Base-by-base conservation (phyloP, 2,113 vertebrate genomes). In the Aspidoscelis tigris region DNA sequence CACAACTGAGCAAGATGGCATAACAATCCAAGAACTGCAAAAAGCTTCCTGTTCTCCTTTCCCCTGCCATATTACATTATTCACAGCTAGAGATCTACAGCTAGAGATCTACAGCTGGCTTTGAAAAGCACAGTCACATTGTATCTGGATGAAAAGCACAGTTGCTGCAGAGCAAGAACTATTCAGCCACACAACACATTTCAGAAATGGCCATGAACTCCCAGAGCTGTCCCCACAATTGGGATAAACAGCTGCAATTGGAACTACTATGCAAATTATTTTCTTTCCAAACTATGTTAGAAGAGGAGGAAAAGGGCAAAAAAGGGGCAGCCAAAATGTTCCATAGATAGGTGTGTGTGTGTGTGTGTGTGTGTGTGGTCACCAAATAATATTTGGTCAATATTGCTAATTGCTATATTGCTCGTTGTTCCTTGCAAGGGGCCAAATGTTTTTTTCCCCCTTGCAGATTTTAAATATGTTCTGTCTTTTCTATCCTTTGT, bases 291-390 rank as follows among this genome's bases (percentile, higher is more conserved):
- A 92, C 89, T 87, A 84, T 88, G 87, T 83, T 90, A 89, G 80
- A 88, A 89, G 90, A 86, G 81, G 80, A 83, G 65, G 68, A 64
- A 55, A 85, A 82, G 92, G 92, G 92, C 92, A 95, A 90, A 84
- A 53, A 93, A 87, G 93, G 94, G 92, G 68, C 94, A 95, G 93
- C 94, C 94, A 95, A 94, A 77, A 86, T 80, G 87, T 87, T 79
- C 33, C 12, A 61, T 82, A 77, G 66, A n/a, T 87, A 82, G 66
- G 61, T 72, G 65, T 75, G 83, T 74, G 44, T 81, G 74, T 72
- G 65, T 75, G 83, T 74, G 44, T 81, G 74, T 33, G 61, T 72
- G 65, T 75, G 83, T 73, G 47, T 0, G 39, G 61, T 71, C 71
- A 87, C 84, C 65, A 66, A 90, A 41, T 9, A 50, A 44, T 44